phyloP scores from a whole-genome alignment of 2,888 invertebrate species.

The Periphyllus acericola region DNA sequence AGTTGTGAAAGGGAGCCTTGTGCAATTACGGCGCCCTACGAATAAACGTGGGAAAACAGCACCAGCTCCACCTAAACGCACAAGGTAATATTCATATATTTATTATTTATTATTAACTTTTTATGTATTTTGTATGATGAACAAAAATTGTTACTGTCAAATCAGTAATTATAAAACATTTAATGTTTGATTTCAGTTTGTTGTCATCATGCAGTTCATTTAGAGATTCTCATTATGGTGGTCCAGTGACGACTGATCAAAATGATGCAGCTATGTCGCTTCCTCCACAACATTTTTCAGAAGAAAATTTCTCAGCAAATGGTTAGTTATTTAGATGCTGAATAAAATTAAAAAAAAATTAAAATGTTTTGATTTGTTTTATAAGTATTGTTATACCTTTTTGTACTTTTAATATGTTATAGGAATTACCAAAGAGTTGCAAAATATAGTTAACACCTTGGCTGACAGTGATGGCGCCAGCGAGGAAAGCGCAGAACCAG shows the following conservation, averaged over 20 bases:
- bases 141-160: no score
- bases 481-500: constrained; percentile 56
- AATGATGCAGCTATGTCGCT: constrained; percentile 54
- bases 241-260: constrained; percentile 70
- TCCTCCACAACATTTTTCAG: constrained; percentile 60
- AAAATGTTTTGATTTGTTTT: background rate
- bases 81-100: constrained; percentile 75
- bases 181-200: constrained; percentile 71
- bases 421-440: constrained; percentile 58
- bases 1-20: constrained; percentile 73
- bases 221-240: constrained; percentile 81
- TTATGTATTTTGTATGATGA: background rate
- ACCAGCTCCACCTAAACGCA: constrained; percentile 94
- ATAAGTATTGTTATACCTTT: background rate
- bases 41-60: constrained; percentile 92
- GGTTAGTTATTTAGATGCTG: constrained; percentile 62
- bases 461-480: constrained; percentile 56
- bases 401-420: background rate
- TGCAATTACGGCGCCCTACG: constrained; percentile 86
- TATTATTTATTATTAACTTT: background rate
- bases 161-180: background rate
- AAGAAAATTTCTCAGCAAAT: constrained; percentile 65
- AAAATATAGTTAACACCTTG: constrained; percentile 24
- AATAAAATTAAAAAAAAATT: background rate
- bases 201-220: constrained; percentile 87